These are phyloP conservation scores for Dioctria rufipes DNA, from an alignment of 2,888 invertebrate species.

Conservation along the genomic window DNA sequence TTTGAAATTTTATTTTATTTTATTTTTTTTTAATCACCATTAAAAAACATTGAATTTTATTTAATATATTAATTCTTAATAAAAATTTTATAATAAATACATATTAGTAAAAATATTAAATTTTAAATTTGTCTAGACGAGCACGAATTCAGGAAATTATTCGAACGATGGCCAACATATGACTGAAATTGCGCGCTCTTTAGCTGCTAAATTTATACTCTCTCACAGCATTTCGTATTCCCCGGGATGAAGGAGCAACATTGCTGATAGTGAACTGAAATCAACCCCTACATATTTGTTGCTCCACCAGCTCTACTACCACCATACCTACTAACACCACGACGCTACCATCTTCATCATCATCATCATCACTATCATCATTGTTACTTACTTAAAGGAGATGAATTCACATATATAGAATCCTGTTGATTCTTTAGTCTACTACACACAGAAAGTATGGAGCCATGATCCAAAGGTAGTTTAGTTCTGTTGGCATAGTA, in stretches of 20 bases:
- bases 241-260: constrained; percentile 30
- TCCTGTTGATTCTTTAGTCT: background rate
- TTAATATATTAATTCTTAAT: no score
- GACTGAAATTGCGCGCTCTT: constrained; percentile 59
- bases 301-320: constrained; percentile 11
- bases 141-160: constrained; percentile 2
- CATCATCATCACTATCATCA: background rate
- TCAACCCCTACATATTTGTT: background rate
- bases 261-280: background rate
- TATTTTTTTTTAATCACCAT: no score
- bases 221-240: constrained; percentile 6
- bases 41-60: no score
- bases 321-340: background rate
- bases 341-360: background rate
- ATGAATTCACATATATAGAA: background rate
- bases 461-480: background rate
- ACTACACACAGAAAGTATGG: background rate
- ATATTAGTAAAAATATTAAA: no score
- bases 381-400: background rate
- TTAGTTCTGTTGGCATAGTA: background rate
- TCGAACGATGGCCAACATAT: constrained; percentile 59
- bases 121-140: background rate
- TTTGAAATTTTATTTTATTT: no score
- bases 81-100: background rate
- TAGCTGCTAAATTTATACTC: constrained; percentile 56